These are phyloP conservation scores for Ormyrus pomaceus DNA, from an alignment of 2,888 invertebrate genomes.

Conservation along the genomic window DNA sequence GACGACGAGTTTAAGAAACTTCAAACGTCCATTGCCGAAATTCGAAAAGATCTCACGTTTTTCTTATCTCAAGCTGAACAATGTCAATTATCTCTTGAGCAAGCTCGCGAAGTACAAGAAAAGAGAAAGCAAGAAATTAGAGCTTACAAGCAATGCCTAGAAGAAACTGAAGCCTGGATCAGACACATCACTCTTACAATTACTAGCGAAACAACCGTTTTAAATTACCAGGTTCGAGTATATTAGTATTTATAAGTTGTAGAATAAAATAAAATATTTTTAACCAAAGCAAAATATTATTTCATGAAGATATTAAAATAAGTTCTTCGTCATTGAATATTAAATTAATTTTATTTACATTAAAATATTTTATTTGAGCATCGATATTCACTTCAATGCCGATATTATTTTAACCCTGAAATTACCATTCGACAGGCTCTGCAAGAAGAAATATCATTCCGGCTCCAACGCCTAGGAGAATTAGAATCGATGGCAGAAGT, in stretches of 20 bases:
- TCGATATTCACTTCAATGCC: too few species aligned
- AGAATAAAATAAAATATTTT: not conserved
- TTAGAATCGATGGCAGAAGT: constrained; percentile 71
- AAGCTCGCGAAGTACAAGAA: constrained; percentile 77
- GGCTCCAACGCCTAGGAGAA: constrained; percentile 66
- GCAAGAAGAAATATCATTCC: constrained; percentile 68
- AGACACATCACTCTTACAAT: constrained; percentile 64
- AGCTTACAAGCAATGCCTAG: constrained; percentile 67
- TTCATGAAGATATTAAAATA: not conserved
- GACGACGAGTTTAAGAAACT: constrained; percentile 82
- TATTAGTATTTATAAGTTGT: not conserved
- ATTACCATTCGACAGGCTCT: constrained; percentile 64
- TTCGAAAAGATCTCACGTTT: constrained; percentile 81
- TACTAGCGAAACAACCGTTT: constrained; percentile 59
- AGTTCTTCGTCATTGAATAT: too few species aligned
- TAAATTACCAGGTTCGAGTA: constrained; percentile 57
- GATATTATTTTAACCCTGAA: not conserved
- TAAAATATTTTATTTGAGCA: too few species aligned
- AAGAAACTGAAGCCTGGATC: constrained; percentile 71
- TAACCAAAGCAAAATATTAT: not conserved
- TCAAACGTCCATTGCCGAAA: constrained; percentile 78
- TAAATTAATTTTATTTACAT: too few species aligned
- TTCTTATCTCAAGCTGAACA: constrained; percentile 84
- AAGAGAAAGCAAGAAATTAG: constrained; percentile 78
- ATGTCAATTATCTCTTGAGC: constrained; percentile 78